Evolutionary conservation across 37 sponge, comb jelly and placozoan genomes (phyloP).

Genomic region (Cliona cf. orientalis): DNA sequence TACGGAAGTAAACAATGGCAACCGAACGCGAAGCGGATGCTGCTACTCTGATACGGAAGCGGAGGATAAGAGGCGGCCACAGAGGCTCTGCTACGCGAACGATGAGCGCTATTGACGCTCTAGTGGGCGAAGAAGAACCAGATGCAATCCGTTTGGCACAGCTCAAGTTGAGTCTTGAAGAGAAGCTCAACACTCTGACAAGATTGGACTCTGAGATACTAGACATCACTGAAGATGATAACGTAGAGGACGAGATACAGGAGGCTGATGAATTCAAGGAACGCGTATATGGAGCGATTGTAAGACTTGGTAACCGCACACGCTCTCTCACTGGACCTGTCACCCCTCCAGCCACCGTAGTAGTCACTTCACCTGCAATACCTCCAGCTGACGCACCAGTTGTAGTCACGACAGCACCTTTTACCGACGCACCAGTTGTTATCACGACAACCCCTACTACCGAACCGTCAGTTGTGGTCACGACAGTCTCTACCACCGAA

Average conservation of each 20-base stretch:
- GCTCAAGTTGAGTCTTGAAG: background rate
- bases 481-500: no score
- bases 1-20: no score
- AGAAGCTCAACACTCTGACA: background rate
- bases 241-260: slow-evolving; percentile 24
- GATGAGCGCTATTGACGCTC: background rate
- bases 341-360: no score
- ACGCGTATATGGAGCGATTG: background rate
- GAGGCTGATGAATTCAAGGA: slow-evolving; percentile 4
- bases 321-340: no score
- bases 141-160: background rate
- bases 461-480: no score
- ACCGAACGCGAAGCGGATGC: no score
- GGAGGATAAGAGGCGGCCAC: slow-evolving; percentile 20
- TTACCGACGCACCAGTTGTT: no score
- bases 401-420: no score
- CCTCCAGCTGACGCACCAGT: no score
- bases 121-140: background rate
- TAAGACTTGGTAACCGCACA: no score
- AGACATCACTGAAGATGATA: background rate
- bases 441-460: no score
- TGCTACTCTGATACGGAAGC: background rate
- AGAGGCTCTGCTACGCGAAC: slow-evolving; percentile 23
- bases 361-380: no score
- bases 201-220: background rate